These are phyloP conservation scores for Lophius piscatorius DNA, from an alignment of 2,113 vertebrate genomes.

Conservation along the genomic window DNA sequence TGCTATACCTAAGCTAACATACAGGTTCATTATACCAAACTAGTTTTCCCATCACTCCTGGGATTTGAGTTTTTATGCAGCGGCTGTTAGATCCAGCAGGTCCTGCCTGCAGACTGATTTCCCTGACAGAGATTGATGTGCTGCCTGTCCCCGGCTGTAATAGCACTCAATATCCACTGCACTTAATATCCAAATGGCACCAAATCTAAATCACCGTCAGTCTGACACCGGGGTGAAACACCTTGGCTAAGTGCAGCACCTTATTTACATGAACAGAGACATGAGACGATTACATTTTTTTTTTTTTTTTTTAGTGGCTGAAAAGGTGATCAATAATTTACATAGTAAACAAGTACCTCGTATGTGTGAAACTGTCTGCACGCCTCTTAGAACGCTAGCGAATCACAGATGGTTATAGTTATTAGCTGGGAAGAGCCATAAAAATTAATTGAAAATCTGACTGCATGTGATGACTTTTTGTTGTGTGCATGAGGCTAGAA, in stretches of 20 bases:
- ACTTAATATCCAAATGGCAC: conserved; percentile 74
- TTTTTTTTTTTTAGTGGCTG: conserved; percentile 21
- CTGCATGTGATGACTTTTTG: too few relatives aligned
- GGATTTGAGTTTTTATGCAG: conserved; percentile 47
- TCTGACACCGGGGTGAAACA: conserved; percentile 33
- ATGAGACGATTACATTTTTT: too few relatives aligned
- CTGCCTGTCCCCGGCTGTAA: conserved; percentile 52
- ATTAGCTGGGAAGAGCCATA: conserved; percentile 41
- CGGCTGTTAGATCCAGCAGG: too few relatives aligned
- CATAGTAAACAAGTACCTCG: conserved; percentile 54
- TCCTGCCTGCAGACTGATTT: conserved; percentile 50
- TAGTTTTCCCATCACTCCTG: conserved; percentile 31
- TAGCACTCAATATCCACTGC: conserved; percentile 62
- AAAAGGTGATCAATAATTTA: conserved; percentile 69
- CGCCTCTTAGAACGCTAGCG: conserved; percentile 43
- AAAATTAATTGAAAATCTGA: too few relatives aligned
- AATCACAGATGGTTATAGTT: conserved; percentile 31
- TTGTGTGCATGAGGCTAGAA: too few relatives aligned
- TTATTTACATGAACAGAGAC: conserved; percentile 64
- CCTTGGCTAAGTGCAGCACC: conserved; percentile 43
- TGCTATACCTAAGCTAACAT: conserved; percentile 4
- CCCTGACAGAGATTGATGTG: conserved; percentile 72
- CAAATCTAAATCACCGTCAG: conserved; percentile 60
- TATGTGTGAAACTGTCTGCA: conserved; percentile 55
- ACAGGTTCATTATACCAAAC: conserved; percentile 41